Conservation (phyloP, 2,113 vertebrate species). For the Calypte anna region DNA sequence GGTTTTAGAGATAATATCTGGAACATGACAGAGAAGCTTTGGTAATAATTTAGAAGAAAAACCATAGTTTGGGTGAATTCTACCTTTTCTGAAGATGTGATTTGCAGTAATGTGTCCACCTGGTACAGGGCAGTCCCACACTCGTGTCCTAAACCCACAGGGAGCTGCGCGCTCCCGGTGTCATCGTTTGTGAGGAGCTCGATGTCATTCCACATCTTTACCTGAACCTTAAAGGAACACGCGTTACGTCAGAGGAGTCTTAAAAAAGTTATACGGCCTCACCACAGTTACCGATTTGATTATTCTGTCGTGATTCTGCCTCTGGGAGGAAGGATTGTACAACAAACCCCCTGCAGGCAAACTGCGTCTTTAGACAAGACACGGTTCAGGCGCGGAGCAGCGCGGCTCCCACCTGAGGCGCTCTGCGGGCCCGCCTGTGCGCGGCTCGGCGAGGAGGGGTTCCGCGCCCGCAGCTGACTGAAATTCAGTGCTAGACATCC, state of each 20-base stretch:
- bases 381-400: background rate
- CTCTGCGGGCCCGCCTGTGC: background rate
- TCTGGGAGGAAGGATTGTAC: background rate
- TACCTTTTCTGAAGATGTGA: constrained; percentile 87
- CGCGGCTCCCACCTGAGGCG: background rate
- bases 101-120: constrained; percentile 85
- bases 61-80: background rate
- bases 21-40: background rate
- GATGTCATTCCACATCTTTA: constrained; percentile 88
- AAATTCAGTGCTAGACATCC: background rate
- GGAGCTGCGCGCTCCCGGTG: constrained; percentile 79
- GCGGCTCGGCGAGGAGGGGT: background rate
- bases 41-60: background rate
- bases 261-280: fast-evolving
- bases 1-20: background rate
- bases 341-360: fast-evolving
- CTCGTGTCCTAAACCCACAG: constrained; percentile 76
- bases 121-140: constrained; percentile 88
- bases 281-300: fast-evolving
- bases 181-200: constrained; percentile 90
- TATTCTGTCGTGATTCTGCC: fast-evolving
- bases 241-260: background rate
- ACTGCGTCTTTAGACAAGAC: fast-evolving
- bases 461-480: fast-evolving
- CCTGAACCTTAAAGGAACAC: background rate